Base-by-base conservation (phyloP, 2,113 vertebrate genomes). In the Callospermophilus lateralis region DNA sequence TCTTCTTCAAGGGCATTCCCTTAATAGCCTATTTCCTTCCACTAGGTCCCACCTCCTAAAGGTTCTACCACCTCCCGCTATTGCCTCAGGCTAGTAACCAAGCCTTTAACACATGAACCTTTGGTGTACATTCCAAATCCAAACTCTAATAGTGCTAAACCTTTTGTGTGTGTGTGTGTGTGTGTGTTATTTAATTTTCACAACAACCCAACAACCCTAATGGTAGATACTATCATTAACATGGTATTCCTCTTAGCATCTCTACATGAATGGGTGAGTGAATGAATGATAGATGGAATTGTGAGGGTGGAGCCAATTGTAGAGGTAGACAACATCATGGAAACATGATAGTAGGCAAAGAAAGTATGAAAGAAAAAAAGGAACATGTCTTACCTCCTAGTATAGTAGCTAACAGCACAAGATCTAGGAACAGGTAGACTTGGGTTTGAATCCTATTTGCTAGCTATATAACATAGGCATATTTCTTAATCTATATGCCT, bases 121-220 rank as follows among this genome's bases (percentile, higher is more conserved):
- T 70, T 90, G n/a, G 8, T 19, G 30, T 4, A 70, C 26, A 42
- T 70, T 39, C 63, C 65, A 58, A 28, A 80, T 80, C 63, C 37
- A 68, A 70, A 17, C 32, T 90, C 20, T 70, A 70, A 70, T 2
- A 53, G 30, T n/a, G 55, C n/a, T 22, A 77, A 55, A 90, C 37
- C 22, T 48, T 94, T 89, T 94, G 37, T 70, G 28, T 84, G 39
- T n/a, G 67, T 89, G 87, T 94, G 84, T 94, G 37, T 70, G 28
- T 84, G 39, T n/a, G 67, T 89, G 87, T 95, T 72, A 63, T 72
- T 90, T 76, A 48, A 48, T 74, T 78, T 26, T 72, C 30, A 37
- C 28, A 89, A 68, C 42, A 92, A n/a, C 61, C 16, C 28, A 85
- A 68, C 42, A 92, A n/a, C 67, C 16, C 12, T 45, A 1, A 37